These are phyloP conservation scores for Stenopsyche tienmushanensis DNA, from an alignment of 1,140 invertebrate genomes.

Conservation along the genomic window DNA sequence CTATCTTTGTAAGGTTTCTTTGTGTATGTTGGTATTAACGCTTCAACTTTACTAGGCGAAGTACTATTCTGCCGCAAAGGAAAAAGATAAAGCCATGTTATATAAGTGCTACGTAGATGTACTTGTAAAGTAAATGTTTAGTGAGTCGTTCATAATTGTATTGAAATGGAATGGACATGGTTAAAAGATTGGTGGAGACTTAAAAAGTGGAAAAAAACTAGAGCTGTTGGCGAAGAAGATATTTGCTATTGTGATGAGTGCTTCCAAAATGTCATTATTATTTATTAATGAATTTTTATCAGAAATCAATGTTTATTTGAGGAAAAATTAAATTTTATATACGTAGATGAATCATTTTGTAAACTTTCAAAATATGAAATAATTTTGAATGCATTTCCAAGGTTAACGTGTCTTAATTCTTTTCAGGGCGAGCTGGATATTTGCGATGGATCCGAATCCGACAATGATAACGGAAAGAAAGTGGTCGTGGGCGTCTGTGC, in stretches of 20 bases:
- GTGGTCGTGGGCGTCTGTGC: conserved; percentile 96
- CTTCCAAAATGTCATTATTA: conserved; percentile 58
- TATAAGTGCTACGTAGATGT: background rate
- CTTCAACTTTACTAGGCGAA: background rate
- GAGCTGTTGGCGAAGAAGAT: conserved; percentile 57
- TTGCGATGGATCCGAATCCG: conserved; percentile 61
- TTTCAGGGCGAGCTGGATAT: conserved; percentile 72
- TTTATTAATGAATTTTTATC: too few species aligned
- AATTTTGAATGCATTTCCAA: too few species aligned
- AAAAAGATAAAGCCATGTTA: background rate
- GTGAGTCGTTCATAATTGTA: background rate
- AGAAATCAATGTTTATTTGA: too few species aligned
- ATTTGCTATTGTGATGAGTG: conserved; percentile 74
- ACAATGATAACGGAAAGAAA: conserved; percentile 69
- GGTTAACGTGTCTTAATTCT: too few species aligned
- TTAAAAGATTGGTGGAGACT: conserved; percentile 75
- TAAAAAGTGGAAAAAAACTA: conserved; percentile 65
- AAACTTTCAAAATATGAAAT: background rate
- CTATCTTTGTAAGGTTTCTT: conserved; percentile 36
- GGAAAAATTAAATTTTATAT: background rate
- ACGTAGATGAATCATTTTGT: background rate
- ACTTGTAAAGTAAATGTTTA: background rate
- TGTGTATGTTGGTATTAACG: conserved; percentile 23
- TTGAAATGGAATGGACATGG: conserved; percentile 70
- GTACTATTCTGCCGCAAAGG: too few species aligned